Percentiles rank a stretch among this genome's conserved stretches.
phyloP scores from a whole-genome alignment of 2,797 vertebrate genomes.

The Sternarchorhynchus goeldii region DNA sequence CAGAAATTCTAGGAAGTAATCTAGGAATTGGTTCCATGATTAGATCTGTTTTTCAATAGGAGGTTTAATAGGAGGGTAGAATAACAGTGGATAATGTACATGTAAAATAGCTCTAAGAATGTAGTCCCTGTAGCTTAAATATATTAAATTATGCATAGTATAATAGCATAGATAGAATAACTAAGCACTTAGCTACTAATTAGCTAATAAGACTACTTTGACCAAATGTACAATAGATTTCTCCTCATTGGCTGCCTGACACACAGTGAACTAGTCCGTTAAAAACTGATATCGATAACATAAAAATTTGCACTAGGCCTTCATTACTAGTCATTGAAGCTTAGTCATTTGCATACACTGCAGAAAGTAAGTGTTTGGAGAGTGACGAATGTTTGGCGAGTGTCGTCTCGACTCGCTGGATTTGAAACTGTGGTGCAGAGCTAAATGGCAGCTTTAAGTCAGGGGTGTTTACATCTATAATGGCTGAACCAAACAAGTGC shows the following conservation, averaged over 20 bases:
- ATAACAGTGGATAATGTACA: background rate
- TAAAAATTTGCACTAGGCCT: background rate
- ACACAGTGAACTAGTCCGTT: background rate
- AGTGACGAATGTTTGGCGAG: background rate
- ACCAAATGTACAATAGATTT: background rate
- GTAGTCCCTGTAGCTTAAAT: background rate
- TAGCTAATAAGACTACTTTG: background rate
- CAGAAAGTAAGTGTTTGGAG: background rate
- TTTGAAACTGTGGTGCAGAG: too few species aligned
- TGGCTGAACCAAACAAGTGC: too few species aligned
- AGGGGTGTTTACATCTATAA: too few species aligned
- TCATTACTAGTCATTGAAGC: background rate
- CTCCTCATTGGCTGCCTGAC: background rate
- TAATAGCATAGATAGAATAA: background rate
- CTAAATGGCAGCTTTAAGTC: too few species aligned
- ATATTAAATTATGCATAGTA: slow-evolving; percentile 2
- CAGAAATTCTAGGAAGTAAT: too few species aligned
- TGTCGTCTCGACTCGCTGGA: background rate
- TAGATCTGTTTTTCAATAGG: background rate
- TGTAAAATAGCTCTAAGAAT: slow-evolving; percentile 3
- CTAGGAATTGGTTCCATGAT: background rate
- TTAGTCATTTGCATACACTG: background rate
- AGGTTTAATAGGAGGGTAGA: background rate
- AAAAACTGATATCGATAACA: slow-evolving; percentile 8
- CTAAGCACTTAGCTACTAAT: background rate